These are phyloP conservation scores for Diarsia dahlii DNA, from an alignment of 2,888 invertebrate species.

Conservation along the genomic window DNA sequence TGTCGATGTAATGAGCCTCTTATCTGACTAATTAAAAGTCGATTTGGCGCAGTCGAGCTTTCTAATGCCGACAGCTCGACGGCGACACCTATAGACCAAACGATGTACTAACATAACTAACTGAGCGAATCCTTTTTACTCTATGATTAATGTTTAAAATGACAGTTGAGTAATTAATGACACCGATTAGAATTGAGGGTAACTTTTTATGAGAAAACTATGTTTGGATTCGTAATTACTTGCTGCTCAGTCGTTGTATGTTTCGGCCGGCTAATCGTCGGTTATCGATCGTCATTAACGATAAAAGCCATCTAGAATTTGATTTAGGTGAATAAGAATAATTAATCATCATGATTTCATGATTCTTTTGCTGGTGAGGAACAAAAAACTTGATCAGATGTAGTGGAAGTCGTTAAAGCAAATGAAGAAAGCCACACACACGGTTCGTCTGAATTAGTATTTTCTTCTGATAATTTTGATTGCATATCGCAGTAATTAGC, in stretches of 20 bases:
- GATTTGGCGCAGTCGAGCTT: conserved; percentile 85
- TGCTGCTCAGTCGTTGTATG: conserved; percentile 38
- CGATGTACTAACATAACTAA: conserved; percentile 76
- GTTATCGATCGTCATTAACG: conserved; percentile 66
- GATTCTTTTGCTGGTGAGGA: conserved; percentile 27
- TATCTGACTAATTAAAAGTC: conserved; percentile 90
- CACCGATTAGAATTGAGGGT: conserved; percentile 61
- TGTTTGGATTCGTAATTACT: conserved; percentile 63
- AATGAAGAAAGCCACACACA: conserved; percentile 48
- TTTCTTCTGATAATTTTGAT: conserved; percentile 28
- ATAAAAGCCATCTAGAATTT: conserved; percentile 61
- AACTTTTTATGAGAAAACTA: conserved; percentile 59
- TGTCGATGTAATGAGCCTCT: conserved; percentile 87
- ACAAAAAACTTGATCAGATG: conserved; percentile 57
- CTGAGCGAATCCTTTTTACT: conserved; percentile 80
- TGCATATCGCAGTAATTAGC: conserved; percentile 23
- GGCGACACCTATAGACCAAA: conserved; percentile 68
- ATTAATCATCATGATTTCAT: conserved; percentile 61
- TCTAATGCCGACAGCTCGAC: conserved; percentile 78
- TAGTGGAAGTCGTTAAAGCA: conserved; percentile 48
- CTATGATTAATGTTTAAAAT: conserved; percentile 79
- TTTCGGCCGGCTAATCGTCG: conserved; percentile 59
- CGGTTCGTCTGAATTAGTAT: conserved; percentile 31
- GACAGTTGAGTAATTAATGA: conserved; percentile 74
- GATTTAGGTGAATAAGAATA: conserved; percentile 56